Evolutionary conservation across 2,888 invertebrate species (phyloP).

Genomic region (Ennomos erosarius): DNA sequence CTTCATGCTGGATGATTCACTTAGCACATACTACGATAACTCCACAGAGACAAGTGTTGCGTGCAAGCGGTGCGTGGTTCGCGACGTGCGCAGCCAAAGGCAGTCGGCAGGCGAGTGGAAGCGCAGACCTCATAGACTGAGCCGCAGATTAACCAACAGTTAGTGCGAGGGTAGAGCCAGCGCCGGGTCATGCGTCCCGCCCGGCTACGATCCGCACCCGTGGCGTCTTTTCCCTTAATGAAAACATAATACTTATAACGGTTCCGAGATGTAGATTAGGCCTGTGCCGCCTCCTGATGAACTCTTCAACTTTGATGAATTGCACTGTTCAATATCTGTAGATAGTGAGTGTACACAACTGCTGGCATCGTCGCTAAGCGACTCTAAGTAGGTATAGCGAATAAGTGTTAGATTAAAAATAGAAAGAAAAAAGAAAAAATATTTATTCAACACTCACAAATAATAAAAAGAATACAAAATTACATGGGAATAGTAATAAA

Average conservation of each 20-base stretch:
- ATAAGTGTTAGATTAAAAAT: too few relatives aligned
- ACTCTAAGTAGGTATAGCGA: too few relatives aligned
- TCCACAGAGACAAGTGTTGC: conserved; percentile 30
- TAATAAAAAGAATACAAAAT: too few relatives aligned
- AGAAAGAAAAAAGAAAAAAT: too few relatives aligned
- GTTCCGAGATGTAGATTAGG: conserved; percentile 29
- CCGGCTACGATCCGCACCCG: conserved; percentile 15
- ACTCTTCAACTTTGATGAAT: conserved; percentile 25
- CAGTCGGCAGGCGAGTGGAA: conserved; percentile 57
- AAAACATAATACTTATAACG: conserved; percentile 39
- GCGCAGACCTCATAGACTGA: conserved; percentile 17
- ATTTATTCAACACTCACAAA: too few relatives aligned
- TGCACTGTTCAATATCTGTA: not conserved
- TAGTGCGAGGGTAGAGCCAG: conserved; percentile 7
- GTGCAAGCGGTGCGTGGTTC: conserved; percentile 30
- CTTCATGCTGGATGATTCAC: conserved; percentile 59
- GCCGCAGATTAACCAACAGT: not conserved
- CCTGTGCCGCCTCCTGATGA: conserved; percentile 24
- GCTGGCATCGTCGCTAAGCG: too few relatives aligned
- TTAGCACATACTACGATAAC: conserved; percentile 57
- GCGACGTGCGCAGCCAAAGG: conserved; percentile 51
- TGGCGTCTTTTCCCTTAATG: conserved; percentile 38
- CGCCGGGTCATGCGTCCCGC: conserved; percentile 30
- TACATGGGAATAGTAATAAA: too few relatives aligned
- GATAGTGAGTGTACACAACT: too few relatives aligned